Percentiles rank a stretch among this genome's conserved stretches.
These are phyloP conservation scores for Harpalus rubripes DNA, from an alignment of 2,888 invertebrate genomes.

Conservation along the genomic window DNA sequence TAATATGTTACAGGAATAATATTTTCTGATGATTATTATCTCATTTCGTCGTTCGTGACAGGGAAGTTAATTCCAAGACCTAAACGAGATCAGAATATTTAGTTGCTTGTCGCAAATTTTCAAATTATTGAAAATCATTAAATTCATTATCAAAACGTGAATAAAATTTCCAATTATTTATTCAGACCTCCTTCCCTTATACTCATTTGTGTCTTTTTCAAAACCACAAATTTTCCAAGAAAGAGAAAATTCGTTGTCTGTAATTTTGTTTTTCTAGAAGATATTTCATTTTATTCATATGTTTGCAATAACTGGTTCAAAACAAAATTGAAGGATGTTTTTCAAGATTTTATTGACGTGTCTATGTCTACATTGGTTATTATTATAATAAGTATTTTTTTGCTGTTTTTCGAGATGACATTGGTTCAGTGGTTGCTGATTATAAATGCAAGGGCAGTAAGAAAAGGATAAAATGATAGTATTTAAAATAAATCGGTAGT, in stretches of 20 bases:
- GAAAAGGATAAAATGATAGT: too few relatives aligned
- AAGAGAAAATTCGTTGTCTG: not conserved
- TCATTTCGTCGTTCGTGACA: not conserved
- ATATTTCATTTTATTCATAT: too few relatives aligned
- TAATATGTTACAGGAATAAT: not conserved
- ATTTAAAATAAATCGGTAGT: too few relatives aligned
- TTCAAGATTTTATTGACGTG: too few relatives aligned
- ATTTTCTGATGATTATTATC: constrained; percentile 15
- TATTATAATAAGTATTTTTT: too few relatives aligned
- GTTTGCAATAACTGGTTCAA: too few relatives aligned
- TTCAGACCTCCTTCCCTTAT: not conserved
- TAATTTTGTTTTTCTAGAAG: not conserved
- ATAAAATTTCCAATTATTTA: constrained; percentile 30
- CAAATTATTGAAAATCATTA: constrained; percentile 31
- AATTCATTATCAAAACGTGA: constrained; percentile 42
- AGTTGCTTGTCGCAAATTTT: constrained; percentile 7
- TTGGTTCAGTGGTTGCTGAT: too few relatives aligned
- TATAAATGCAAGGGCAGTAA: too few relatives aligned
- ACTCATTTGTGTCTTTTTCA: not conserved
- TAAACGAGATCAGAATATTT: constrained; percentile 21
- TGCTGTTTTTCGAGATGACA: too few relatives aligned
- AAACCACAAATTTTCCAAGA: not conserved
- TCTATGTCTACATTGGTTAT: too few relatives aligned
- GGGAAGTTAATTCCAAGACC: constrained; percentile 23
- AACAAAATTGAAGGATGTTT: too few relatives aligned